Base-by-base conservation (phyloP, 2,113 vertebrate genomes). In the Acanthochromis polyacanthus region DNA sequence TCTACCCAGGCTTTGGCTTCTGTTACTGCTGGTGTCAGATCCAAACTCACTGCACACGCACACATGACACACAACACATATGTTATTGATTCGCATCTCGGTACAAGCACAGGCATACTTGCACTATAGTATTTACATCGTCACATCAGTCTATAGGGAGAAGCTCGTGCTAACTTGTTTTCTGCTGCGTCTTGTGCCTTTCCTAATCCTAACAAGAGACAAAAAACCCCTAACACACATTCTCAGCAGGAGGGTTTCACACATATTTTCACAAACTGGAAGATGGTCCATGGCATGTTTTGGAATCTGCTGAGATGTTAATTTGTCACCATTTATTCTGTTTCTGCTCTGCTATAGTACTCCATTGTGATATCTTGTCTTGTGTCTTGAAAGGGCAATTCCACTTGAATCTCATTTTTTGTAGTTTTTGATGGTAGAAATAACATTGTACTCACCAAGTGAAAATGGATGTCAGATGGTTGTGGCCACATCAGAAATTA, bases 291-390 rank as follows among this genome's bases (percentile, higher is more conserved):
- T 50, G 48, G 23, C 64, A 36, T 25, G 56, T 52, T 58, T 69
- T 57, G 50, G 17, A 30, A 14, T 82, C 78, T 71, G 65, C 60
- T 62, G 74, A 74, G 61, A 71, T 81, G 32, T 58, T 70, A 73
- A 69, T 78, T 71, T 58, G 57, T 58, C 17, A 19, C 19, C 66
- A 28, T 59, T 81, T 48, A 32, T 69, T 79, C 10, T 63, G 30
- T 73, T 61, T 28, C 62, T 66, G 52, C 52, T 70, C 50, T 50
- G n/a, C 46, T 22, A 14, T 48, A 20, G 16, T 38, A 14, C 53
- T 22, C 50, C 23, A 22, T n/a, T 45, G 32, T 52, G n/a, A 25
- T 51, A 11, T 28, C 22, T 58, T 56, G 30, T 43, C 30, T 32
- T 46, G 40, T 58, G 40, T 43, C 40, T 8, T 43, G 12, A 43